These are phyloP conservation scores for Calidris pygmaea DNA, from an alignment of 2,113 vertebrate genomes.

Conservation along the genomic window DNA sequence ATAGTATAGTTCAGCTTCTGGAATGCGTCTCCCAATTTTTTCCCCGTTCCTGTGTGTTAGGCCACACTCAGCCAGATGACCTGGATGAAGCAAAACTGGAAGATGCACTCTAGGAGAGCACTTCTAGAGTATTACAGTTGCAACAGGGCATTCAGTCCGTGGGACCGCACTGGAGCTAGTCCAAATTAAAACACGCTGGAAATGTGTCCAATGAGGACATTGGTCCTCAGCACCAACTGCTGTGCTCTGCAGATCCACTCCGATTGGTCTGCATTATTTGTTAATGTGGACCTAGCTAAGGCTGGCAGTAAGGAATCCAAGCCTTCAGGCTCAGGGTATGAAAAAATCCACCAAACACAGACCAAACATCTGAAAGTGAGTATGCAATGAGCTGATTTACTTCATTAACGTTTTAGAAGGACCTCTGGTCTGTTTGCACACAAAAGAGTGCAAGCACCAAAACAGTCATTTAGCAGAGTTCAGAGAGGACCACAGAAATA, in stretches of 20 bases:
- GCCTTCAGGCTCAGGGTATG: neutral
- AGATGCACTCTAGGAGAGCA: neutral
- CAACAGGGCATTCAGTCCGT: neutral
- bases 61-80: neutral
- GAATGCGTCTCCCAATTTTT: neutral
- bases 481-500: neutral
- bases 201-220: fast-evolving
- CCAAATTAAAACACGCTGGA: neutral
- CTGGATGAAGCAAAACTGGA: neutral
- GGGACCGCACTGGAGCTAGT: neutral
- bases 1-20: neutral
- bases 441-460: neutral
- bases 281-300: neutral
- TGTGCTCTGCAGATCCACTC: neutral
- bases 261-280: neutral
- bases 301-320: neutral
- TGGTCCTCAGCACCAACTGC: neutral
- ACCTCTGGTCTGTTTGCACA: neutral
- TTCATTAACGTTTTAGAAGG: neutral
- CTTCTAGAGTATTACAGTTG: neutral
- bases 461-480: neutral
- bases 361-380: neutral
- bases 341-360: neutral
- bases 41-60: neutral
- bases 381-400: neutral